These are phyloP conservation scores for Peromyscus nudipes DNA, from an alignment of 2,797 vertebrate genomes.

Conservation along the genomic window DNA sequence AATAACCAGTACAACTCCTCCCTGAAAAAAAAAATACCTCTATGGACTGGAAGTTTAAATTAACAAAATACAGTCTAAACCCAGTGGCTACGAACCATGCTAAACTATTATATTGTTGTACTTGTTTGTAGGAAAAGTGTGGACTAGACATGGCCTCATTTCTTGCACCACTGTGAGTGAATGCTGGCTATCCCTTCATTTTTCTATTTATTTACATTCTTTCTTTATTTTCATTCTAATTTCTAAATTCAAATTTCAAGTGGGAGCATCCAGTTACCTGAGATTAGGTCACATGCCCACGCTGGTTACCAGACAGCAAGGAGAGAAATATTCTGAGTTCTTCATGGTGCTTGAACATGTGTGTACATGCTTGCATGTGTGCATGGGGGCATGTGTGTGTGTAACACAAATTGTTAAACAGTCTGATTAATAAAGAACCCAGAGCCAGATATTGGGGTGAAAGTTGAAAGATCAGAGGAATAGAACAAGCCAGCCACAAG, in stretches of 20 bases:
- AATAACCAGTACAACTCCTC: not conserved
- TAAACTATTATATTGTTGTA: not conserved
- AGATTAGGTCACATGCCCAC: not conserved
- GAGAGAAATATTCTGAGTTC: not conserved
- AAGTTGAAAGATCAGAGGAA: too few species aligned
- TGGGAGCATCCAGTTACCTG: not conserved
- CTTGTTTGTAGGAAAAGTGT: not conserved
- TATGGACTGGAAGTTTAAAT: constrained; percentile 18
- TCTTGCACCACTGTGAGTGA: not conserved
- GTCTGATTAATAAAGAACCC: too few species aligned
- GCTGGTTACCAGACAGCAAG: not conserved
- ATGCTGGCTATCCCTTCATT: not conserved
- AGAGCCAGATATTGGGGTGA: too few species aligned
- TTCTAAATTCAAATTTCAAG: not conserved
- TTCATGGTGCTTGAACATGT: not conserved
- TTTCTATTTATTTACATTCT: not conserved
- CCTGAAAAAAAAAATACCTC: too few species aligned
- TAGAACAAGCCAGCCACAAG: too few species aligned
- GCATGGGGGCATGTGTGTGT: too few species aligned
- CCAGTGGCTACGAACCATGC: not conserved
- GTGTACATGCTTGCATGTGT: too few species aligned
- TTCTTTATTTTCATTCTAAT: not conserved
- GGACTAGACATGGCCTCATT: too few species aligned
- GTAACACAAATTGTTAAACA: too few species aligned
- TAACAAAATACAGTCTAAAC: not conserved